A percentile compares a stretch with the other conserved stretches of the same genome.
Evolutionary conservation across 2,797 vertebrate genomes (phyloP).

Genomic region (Tauraco hartlaubi): DNA sequence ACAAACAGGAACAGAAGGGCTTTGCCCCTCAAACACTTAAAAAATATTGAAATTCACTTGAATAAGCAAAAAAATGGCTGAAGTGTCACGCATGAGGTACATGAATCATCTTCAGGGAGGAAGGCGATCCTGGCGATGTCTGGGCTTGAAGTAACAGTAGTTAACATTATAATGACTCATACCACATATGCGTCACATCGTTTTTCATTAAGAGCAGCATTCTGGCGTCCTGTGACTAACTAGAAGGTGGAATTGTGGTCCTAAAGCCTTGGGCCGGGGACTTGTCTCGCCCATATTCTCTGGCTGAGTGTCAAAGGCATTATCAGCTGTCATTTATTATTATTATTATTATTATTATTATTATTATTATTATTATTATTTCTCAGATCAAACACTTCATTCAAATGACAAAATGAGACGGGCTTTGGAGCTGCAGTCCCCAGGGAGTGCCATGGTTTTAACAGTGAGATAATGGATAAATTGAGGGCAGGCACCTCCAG

Average conservation of each 20-base stretch:
- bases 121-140: neutral
- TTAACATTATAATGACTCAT: slow-evolving; percentile 71
- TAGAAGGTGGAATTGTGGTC: neutral
- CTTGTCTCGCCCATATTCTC: neutral
- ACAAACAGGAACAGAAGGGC: neutral
- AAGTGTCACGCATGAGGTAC: slow-evolving; percentile 59
- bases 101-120: slow-evolving; percentile 62
- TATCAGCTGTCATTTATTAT: neutral
- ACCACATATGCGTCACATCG: slow-evolving; percentile 55
- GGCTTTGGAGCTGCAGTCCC: neutral
- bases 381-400: neutral
- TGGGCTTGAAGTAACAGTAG: slow-evolving; percentile 64
- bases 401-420: slow-evolving; percentile 18
- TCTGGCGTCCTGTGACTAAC: slow-evolving; percentile 57
- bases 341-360: too few relatives aligned
- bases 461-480: slow-evolving; percentile 44
- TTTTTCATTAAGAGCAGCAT: slow-evolving; percentile 59
- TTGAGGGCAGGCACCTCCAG: slow-evolving; percentile 24
- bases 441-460: neutral
- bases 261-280: neutral
- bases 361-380: too few relatives aligned
- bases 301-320: neutral
- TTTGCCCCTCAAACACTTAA: neutral
- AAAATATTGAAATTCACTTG: slow-evolving; percentile 38
- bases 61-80: slow-evolving; percentile 64